Base-by-base conservation (phyloP, 92 coral and sea anemone genomes). In the Phenganax marumi region DNA sequence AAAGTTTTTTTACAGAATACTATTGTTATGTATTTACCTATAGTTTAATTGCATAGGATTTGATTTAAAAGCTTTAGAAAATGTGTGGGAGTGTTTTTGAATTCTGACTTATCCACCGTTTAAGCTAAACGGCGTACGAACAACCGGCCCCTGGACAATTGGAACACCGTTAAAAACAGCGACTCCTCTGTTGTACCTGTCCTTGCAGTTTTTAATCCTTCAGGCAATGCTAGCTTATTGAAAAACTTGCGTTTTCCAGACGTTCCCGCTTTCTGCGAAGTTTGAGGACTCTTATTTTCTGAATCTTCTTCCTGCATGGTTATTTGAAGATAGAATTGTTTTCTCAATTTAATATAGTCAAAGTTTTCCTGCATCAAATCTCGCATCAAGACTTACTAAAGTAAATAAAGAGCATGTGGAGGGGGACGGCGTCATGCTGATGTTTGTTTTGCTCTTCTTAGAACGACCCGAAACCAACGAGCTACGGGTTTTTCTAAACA, bases 401-500 rank as follows among this genome's bases (percentile, higher is more conserved):
- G 56, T 48, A 6, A 55, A 25, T 47, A 77, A 48, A 17, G 82
- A 77, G 49, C 24, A 53, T 21, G 71, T 55, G 24, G 82, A 77
- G 12, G 82, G 68, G 22, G 82, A 72, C 9, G 56, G 19, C 21
- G 21, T 33, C 5, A 33, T 33, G 43, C 43, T 48, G 12, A 77
- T 77, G 19, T 61, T 58, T 33, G 53, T 33, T 46, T 77, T 77
- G 17, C 43, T 16, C 4, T 58, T 52, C 8, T 22, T 48, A 12
- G 54, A 47, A n/a, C 55, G 70, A 58, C 54, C 57, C 17, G n/a
- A 23, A 24, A 76, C 81, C 14, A 51, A 69, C 3, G 81, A 54
- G 61, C 81, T 76, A 25, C 81, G 81, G 7, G 82, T 77, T 56
- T 77, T 77, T 47, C 82, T 77, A n/a, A 18, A 64, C 70, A 21